Evolutionary conservation across 92 coral and sea anemone species (phyloP).

Genomic region (Virgularia gustaviana): DNA sequence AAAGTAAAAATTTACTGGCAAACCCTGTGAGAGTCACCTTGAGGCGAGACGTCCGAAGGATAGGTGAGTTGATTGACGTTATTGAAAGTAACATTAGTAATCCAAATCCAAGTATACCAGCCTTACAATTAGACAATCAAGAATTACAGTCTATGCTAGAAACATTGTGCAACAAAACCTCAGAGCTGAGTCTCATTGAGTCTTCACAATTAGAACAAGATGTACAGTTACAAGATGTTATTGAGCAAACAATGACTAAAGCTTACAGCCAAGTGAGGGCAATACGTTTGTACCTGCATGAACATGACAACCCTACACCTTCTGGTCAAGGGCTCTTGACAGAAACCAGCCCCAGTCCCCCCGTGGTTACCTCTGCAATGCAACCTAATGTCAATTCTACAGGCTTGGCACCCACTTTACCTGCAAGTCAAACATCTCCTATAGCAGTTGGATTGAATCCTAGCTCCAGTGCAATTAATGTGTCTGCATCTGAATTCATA

Average conservation of each 20-base stretch:
- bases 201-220: neutral
- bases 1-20: neutral
- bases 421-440: neutral
- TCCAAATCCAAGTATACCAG: constrained; percentile 3
- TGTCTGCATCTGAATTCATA: neutral
- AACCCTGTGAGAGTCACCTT: neutral
- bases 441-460: neutral
- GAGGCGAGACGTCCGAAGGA: neutral
- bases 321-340: neutral
- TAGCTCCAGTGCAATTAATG: neutral
- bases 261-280: neutral
- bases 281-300: neutral
- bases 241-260: neutral
- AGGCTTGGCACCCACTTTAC: neutral
- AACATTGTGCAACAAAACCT: constrained; percentile 1
- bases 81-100: constrained; percentile 12
- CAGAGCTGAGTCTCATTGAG: constrained; percentile 13
- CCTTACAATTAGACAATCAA: constrained; percentile 1
- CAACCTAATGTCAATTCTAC: neutral
- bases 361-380: neutral
- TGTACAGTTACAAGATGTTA: neutral
- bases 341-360: too few relatives aligned
- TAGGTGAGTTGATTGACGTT: too few relatives aligned
- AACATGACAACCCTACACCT: neutral
- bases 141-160: neutral